Percentiles rank a stretch among this genome's conserved stretches.
Conservation (phyloP, 2,888 invertebrate genomes). For the Agrotis exclamationis region DNA sequence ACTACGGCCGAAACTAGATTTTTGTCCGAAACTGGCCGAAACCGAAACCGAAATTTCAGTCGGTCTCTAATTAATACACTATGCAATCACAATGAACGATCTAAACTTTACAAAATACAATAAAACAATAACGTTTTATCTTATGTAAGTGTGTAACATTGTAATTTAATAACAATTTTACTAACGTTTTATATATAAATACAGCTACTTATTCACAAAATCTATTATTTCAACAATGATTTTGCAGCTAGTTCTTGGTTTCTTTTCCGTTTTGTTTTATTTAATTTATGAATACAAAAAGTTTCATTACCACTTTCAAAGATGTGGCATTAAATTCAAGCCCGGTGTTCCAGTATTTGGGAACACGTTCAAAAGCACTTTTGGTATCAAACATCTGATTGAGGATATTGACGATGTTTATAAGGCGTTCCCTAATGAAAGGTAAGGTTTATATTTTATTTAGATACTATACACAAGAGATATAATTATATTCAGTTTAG, state of each 20-base stretch:
- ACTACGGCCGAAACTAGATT: no score
- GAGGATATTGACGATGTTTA: conserved; percentile 62
- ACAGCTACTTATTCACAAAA: neutral
- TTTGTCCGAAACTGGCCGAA: no score
- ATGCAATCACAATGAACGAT: no score
- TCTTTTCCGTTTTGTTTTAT: conserved; percentile 64
- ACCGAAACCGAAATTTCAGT: no score
- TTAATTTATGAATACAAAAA: conserved; percentile 68
- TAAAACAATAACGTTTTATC: neutral
- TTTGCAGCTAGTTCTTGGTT: conserved; percentile 68
- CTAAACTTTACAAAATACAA: no score
- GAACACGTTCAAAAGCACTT: conserved; percentile 48
- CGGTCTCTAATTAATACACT: no score
- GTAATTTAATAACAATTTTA: neutral
- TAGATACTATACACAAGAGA: no score
- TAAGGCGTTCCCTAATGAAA: conserved; percentile 74
- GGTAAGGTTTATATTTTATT: conserved; percentile 39
- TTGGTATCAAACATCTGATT: conserved; percentile 51
- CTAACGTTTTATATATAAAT: conserved; percentile 6
- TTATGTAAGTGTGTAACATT: no score
- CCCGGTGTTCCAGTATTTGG: conserved; percentile 64
- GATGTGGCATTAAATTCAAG: conserved; percentile 71
- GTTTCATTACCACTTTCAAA: conserved; percentile 69
- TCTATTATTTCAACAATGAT: conserved; percentile 65
- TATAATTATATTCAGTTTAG: no score